Base-by-base conservation (phyloP, 2,888 invertebrate genomes). In the Hypercompe scribonia region DNA sequence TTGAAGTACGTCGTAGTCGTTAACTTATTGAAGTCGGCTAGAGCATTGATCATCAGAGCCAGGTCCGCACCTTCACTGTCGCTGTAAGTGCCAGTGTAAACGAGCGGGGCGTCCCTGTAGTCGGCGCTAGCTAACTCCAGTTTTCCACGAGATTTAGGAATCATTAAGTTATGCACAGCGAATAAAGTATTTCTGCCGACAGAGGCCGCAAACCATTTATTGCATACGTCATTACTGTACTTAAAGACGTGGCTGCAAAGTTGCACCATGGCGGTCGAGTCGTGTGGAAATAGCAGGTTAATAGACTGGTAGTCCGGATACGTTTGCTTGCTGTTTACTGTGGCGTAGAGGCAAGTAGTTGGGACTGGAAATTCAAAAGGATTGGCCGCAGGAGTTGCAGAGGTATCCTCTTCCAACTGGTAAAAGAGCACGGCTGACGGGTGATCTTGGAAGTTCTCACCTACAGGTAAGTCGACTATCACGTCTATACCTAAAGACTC, bases 241-340 rank as follows among this genome's bases (percentile, higher is more conserved):
- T 34, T 95, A 90, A 84, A 91, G 93, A 87, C 96, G 96, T 64
- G 96, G 92, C 73, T 31, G 28, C 84, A 86, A 3, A 85, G 15
- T 3, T 74, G 58, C 10, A 77, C 15, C 0, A 79, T 39, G 24
- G 73, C 81, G 0, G 72, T 24, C 11, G 71, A 74, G 3, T 78
- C 75, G 0, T 75, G 71, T 0, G 65, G 46, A 46, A 83, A 76
- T 2, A 74, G 2, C 24, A 83, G 76, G 54, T 77, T 88, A n/a
- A 85, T 78, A 13, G 65, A 65, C 63, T 85, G 86, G 68, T 86
- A 86, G 28, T 86, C 82, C 18, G 88, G 77, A 18, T 75, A 67
- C 1, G 72, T 42, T 42, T 81, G 75, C 24, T 76, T 70, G 10
- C 72, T 78, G 54, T 88, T 74, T 5, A 85, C 68, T 3, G 85